These are phyloP conservation scores for Pituophis catenifer DNA, from an alignment of 2,113 vertebrate genomes.

Conservation along the genomic window DNA sequence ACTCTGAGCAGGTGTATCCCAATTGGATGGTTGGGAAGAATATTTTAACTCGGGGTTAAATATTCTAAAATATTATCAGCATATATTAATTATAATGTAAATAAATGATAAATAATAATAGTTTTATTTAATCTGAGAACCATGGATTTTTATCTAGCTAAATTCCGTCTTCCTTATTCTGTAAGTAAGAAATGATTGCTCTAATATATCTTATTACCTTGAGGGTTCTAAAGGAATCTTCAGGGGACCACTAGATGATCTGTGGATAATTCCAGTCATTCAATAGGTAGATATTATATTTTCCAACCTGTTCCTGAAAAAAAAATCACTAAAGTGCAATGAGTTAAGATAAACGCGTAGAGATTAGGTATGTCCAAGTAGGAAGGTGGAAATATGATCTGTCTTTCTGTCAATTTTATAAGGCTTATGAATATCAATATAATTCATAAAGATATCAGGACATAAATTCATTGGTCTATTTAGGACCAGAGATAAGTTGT, in stretches of 20 bases:
- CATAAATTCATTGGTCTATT: background rate
- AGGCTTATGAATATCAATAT: background rate
- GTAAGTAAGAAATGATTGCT: background rate
- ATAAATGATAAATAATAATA: too few relatives aligned
- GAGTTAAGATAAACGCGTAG: background rate
- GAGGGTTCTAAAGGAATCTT: background rate
- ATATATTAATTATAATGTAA: too few relatives aligned
- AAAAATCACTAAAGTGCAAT: background rate
- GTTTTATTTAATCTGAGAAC: background rate
- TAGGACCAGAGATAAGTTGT: background rate
- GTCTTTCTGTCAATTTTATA: background rate
- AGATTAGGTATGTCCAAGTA: background rate
- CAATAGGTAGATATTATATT: background rate
- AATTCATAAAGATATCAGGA: background rate
- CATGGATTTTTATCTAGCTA: background rate
- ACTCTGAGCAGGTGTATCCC: too few relatives aligned
- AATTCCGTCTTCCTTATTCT: background rate
- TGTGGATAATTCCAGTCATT: background rate
- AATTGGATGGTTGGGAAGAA: too few relatives aligned
- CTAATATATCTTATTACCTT: background rate
- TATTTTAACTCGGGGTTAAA: too few relatives aligned
- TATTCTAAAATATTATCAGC: too few relatives aligned
- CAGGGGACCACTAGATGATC: background rate
- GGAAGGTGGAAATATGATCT: background rate
- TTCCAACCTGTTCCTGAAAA: background rate